Conservation (phyloP, 1,140 invertebrate species). For the Drosophila miranda region DNA sequence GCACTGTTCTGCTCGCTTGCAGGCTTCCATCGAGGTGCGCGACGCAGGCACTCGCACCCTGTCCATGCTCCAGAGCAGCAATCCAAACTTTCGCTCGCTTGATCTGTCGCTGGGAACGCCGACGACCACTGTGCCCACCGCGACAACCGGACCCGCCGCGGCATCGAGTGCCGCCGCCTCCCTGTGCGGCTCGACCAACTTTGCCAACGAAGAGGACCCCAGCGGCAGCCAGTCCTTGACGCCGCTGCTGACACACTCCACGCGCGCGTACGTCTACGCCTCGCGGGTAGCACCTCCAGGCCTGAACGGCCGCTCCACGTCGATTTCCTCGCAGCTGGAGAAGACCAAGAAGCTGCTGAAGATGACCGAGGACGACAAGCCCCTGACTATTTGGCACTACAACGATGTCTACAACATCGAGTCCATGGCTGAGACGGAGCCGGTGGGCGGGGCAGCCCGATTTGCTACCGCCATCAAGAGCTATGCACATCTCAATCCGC, state of each 20-base stretch:
- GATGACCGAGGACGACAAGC: constrained; percentile 72
- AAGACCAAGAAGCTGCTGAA: constrained; percentile 71
- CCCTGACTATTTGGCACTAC: constrained; percentile 87
- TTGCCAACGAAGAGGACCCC: constrained; percentile 43
- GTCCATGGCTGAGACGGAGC: constrained; percentile 83
- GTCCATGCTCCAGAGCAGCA: constrained; percentile 75
- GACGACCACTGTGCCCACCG: constrained; percentile 46
- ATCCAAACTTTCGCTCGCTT: constrained; percentile 75
- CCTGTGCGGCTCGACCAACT: constrained; percentile 55
- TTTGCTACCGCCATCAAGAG: constrained; percentile 91
- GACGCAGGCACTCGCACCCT: constrained; percentile 87
- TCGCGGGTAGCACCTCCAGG: constrained; percentile 43
- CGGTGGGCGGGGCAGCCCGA: constrained; percentile 91
- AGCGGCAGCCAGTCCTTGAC: constrained; percentile 63
- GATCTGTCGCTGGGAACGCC: constrained; percentile 54
- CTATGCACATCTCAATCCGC: constrained; percentile 88
- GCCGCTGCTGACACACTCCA: constrained; percentile 35
- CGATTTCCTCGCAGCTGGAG: constrained; percentile 75
- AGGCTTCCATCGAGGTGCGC: constrained; percentile 89
- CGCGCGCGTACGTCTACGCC: constrained; percentile 71
- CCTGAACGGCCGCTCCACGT: constrained; percentile 68
- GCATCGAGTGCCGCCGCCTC: constrained; percentile 54
- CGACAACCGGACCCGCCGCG: constrained; percentile 23
- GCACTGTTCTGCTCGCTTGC: constrained; percentile 20
- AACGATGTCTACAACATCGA: constrained; percentile 98